These are phyloP conservation scores for Cephonodes hylas DNA, from an alignment of 2,888 invertebrate species.

Conservation along the genomic window DNA sequence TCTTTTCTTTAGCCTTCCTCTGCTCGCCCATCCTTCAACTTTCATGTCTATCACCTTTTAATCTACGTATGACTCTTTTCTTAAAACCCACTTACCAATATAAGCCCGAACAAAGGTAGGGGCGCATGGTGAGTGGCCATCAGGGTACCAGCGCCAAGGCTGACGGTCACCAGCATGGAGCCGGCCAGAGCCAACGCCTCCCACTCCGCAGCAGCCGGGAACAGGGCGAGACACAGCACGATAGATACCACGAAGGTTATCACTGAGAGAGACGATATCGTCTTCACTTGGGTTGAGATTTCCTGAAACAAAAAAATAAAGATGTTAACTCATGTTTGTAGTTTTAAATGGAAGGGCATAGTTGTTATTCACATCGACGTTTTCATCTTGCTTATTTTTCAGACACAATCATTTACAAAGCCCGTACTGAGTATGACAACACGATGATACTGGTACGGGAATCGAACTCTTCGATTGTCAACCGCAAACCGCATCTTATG, in stretches of 20 bases:
- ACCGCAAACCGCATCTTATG: too few relatives aligned
- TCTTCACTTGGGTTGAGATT: constrained; percentile 62
- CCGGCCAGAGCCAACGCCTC: constrained; percentile 82
- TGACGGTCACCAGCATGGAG: constrained; percentile 81
- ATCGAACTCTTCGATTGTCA: too few relatives aligned
- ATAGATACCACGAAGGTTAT: constrained; percentile 73
- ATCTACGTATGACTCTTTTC: too few relatives aligned
- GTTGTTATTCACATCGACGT: too few relatives aligned
- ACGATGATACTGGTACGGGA: too few relatives aligned
- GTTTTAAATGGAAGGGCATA: too few relatives aligned
- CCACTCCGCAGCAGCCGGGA: constrained; percentile 82
- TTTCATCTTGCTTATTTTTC: too few relatives aligned
- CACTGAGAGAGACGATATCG: constrained; percentile 76
- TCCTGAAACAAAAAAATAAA: constrained; percentile 69
- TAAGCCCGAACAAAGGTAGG: constrained; percentile 87
- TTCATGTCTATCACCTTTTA: too few relatives aligned
- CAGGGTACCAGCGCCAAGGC: constrained; percentile 82
- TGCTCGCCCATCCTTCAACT: too few relatives aligned
- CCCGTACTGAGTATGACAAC: too few relatives aligned
- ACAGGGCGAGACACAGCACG: constrained; percentile 76
- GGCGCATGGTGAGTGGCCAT: constrained; percentile 83
- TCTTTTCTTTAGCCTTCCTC: too few relatives aligned
- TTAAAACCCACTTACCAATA: constrained; percentile 85
- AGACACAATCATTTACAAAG: too few relatives aligned
- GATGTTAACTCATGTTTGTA: background rate